These are phyloP conservation scores for Campylorhamphus procurvoides DNA, from an alignment of 2,113 vertebrate species.

Conservation along the genomic window DNA sequence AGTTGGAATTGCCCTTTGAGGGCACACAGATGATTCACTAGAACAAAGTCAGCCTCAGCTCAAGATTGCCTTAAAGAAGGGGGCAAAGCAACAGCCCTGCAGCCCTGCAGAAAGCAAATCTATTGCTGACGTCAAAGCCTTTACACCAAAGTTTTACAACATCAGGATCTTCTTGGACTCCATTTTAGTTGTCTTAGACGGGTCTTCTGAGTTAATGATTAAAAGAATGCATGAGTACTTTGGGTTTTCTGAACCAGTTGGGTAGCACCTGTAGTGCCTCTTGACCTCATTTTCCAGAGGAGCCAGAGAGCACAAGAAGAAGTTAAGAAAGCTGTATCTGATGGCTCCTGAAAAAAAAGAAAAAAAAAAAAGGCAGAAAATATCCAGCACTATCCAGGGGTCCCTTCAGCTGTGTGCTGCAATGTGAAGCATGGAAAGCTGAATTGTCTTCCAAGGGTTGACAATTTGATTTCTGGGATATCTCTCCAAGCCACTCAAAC, in stretches of 20 bases:
- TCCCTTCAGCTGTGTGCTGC: neutral
- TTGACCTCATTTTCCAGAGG: neutral
- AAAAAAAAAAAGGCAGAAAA: neutral
- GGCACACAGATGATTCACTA: slow-evolving; percentile 1
- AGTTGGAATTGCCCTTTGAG: neutral
- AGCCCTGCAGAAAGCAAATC: neutral
- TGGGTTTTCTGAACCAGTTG: neutral
- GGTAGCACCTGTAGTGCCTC: neutral
- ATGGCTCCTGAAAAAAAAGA: neutral
- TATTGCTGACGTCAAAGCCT: neutral
- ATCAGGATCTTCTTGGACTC: neutral
- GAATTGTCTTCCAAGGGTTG: neutral
- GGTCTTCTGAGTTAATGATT: neutral
- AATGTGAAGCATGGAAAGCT: neutral
- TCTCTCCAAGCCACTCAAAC: neutral
- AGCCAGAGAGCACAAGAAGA: neutral
- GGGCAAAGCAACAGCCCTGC: neutral
- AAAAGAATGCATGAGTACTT: neutral
- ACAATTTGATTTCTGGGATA: neutral
- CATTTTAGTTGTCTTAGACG: neutral
- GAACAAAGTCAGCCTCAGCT: neutral
- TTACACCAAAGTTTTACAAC: neutral
- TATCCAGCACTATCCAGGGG: neutral
- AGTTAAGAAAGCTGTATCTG: neutral
- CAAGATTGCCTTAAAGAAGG: neutral